These are phyloP conservation scores for Trematocara zebra DNA, from an alignment of 2,113 vertebrate species.

Conservation along the genomic window DNA sequence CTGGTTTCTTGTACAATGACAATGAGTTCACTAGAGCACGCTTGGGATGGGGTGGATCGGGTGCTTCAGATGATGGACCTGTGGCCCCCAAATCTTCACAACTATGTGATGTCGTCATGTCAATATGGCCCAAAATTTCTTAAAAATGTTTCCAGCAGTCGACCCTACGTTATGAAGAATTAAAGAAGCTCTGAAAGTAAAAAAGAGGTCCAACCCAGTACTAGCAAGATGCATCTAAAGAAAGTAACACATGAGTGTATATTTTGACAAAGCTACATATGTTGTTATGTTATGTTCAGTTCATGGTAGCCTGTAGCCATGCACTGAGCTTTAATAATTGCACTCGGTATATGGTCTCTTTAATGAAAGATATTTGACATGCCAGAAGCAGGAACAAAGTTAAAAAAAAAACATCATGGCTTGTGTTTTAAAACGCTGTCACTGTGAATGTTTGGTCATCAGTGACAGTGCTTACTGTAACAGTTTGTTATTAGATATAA, in stretches of 20 bases:
- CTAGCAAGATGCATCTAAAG: neutral
- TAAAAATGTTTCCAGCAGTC: accelerated
- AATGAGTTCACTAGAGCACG: accelerated
- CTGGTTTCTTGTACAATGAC: neutral
- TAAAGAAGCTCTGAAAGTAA: neutral
- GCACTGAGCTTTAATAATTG: neutral
- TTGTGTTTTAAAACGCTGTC: neutral
- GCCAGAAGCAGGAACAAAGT: neutral
- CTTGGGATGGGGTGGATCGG: neutral
- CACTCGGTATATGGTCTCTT: accelerated
- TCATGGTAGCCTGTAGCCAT: neutral
- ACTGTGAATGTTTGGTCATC: neutral
- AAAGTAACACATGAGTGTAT: neutral
- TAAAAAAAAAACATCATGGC: neutral
- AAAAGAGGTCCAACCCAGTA: neutral
- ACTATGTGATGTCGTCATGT: neutral
- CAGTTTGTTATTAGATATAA: neutral
- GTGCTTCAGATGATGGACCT: neutral
- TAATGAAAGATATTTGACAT: neutral
- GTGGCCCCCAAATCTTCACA: accelerated
- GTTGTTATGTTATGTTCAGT: neutral
- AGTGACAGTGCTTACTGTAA: neutral
- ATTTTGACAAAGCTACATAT: neutral
- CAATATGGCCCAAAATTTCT: neutral
- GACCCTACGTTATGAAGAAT: neutral